Base-by-base conservation (phyloP, 1,140 invertebrate genomes). In the Cotesia vestalis region DNA sequence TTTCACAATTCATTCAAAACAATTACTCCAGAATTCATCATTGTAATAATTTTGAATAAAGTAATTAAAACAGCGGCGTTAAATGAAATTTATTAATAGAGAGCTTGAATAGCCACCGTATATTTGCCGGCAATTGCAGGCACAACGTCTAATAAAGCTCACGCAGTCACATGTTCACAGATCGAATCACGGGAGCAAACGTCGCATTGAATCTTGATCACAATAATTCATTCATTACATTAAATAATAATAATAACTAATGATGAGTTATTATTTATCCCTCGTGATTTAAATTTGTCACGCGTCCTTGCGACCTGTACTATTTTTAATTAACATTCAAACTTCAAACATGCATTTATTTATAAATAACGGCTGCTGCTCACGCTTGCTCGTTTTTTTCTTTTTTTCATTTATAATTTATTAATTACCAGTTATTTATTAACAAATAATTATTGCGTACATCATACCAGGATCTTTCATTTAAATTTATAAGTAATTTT, bases 111-210 rank as follows among this genome's bases (percentile, higher is more conserved):
- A 46, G 40, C 11, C 6, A 46, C 40, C 6, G 40, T 46, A 8
- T 6, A 46, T 46, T 46, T 78, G 75, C 62, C 59, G 66, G 68
- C 77, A 76, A 78, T 62, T 76, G 71, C 62, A 71, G 75, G 76
- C 74, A 80, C 75, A 76, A 76, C 75, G 77, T 72, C 75, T 79
- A 82, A 81, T 82, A 75, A 78, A 80, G 78, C 68, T 78, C 80
- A 46, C 11, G 6, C 11, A 46, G 40, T 46, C 40, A 46, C 40
- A 46, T 46, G 40, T 11, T 46, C 40, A 46, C 3, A 27, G 27
- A 27, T 46, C 40, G 11, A 6, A 46, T 46, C 40, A 46, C 11
- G 57, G 60, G 59, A 61, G 55, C 20, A 59, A 36, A 66, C 70
- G 64, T 66, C 46, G 34, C 34, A 68, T 68, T 68, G 51, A 36